These are phyloP conservation scores for Cataglyphis rosenhaueri DNA, from an alignment of 2,888 invertebrate species.

Conservation along the genomic window DNA sequence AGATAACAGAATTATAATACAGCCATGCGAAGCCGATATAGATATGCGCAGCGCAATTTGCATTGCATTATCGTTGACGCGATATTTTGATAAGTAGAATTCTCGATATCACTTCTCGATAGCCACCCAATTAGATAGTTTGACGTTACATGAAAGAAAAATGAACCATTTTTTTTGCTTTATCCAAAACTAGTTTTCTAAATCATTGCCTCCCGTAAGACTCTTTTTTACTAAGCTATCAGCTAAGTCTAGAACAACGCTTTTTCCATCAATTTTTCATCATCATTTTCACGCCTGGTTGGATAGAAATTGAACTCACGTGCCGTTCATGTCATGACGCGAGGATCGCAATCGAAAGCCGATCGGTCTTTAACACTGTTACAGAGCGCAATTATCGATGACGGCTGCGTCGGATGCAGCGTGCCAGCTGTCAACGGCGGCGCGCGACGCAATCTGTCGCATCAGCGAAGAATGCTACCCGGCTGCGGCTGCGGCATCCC, in stretches of 20 bases:
- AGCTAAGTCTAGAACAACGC: background rate
- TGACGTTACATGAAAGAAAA: background rate
- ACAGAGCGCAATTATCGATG: conserved; percentile 75
- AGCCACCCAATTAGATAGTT: background rate
- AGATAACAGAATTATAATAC: conserved; percentile 12
- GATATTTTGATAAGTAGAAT: background rate
- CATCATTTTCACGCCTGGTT: background rate
- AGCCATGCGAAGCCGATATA: background rate
- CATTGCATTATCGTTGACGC: background rate
- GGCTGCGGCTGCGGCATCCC: conserved; percentile 63
- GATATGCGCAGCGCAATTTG: background rate
- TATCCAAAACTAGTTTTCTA: background rate
- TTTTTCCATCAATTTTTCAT: background rate
- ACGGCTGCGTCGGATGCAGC: conserved; percentile 73
- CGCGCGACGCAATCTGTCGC: conserved; percentile 46
- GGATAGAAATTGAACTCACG: background rate
- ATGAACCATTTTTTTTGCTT: background rate
- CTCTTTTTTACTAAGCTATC: background rate
- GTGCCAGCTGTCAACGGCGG: conserved; percentile 55
- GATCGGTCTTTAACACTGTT: conserved; percentile 61
- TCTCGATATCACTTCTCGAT: background rate
- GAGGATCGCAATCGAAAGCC: background rate
- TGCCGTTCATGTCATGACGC: background rate
- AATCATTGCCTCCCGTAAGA: background rate
- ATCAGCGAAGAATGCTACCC: conserved; percentile 62